These are phyloP conservation scores for Teleogryllus occipitalis DNA, from an alignment of 1,140 invertebrate species.

Conservation along the genomic window DNA sequence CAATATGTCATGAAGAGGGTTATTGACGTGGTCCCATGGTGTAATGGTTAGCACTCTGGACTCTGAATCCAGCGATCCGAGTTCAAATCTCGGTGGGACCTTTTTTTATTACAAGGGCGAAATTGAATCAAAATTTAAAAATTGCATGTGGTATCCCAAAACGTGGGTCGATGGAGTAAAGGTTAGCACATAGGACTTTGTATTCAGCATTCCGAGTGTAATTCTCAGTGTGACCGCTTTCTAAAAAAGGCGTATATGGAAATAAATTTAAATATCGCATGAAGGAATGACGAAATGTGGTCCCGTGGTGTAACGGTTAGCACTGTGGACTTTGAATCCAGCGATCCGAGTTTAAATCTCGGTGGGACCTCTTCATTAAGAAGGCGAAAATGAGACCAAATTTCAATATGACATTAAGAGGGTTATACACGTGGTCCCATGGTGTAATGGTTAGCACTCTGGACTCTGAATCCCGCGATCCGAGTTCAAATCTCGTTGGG, in stretches of 20 bases:
- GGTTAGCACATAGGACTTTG: no score
- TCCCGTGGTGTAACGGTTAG: constrained; percentile 81
- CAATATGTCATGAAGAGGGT: no score
- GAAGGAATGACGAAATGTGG: no score
- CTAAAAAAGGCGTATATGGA: no score
- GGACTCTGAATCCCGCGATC: constrained; percentile 86
- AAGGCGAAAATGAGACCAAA: no score
- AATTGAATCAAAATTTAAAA: no score
- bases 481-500: constrained; percentile 77
- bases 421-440: constrained; percentile 52
- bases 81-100: neutral
- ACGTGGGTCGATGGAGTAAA: no score
- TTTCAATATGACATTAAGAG: no score
- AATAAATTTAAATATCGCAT: no score
- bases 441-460: constrained; percentile 88
- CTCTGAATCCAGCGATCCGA: neutral
- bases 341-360: constrained; percentile 81
- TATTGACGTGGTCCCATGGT: constrained; percentile 48
- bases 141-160: no score
- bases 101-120: neutral
- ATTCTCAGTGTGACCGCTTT: no score
- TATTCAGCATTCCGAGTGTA: no score
- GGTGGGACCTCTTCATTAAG: constrained; percentile 68
- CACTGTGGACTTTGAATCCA: constrained; percentile 87
- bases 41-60: constrained; percentile 60